Percentiles rank a stretch among this genome's conserved stretches.
phyloP scores from a whole-genome alignment of 2,797 vertebrate species.

The Pipistrellus kuhlii region DNA sequence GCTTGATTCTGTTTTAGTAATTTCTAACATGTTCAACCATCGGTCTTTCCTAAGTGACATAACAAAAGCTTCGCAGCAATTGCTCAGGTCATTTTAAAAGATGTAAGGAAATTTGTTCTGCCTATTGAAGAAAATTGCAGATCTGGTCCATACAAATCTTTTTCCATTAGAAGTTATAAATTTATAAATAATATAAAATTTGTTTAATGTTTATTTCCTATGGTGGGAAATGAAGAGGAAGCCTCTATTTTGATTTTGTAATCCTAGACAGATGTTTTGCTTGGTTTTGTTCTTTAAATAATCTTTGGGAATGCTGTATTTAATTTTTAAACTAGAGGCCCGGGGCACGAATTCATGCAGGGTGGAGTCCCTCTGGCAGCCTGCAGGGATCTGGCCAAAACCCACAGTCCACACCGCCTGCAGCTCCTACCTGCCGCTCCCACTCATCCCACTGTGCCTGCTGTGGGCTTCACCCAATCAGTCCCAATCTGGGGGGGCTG shows the following conservation, averaged over 20 bases:
- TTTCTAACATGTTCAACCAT: neutral
- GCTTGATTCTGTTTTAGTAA: conserved; percentile 9
- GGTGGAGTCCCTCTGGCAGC: too few relatives aligned
- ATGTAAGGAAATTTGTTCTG: conserved; percentile 45
- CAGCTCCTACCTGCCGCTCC: too few relatives aligned
- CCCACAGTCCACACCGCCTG: too few relatives aligned
- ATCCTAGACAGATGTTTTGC: neutral
- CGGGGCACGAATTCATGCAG: too few relatives aligned
- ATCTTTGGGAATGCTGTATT: too few relatives aligned
- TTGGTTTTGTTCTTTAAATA: too few relatives aligned
- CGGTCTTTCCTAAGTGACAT: conserved; percentile 20
- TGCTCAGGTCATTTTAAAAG: neutral
- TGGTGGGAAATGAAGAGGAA: neutral
- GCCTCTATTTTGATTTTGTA: neutral
- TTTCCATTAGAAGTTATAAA: conserved; percentile 37
- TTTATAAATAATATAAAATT: conserved; percentile 7
- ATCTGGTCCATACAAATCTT: conserved; percentile 19
- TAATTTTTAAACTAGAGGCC: too few relatives aligned
- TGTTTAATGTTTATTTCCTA: neutral
- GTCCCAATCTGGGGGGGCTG: too few relatives aligned
- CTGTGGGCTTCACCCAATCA: too few relatives aligned
- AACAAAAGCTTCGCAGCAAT: conserved; percentile 55
- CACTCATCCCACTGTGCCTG: too few relatives aligned
- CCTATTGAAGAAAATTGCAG: neutral
- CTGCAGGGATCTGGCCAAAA: too few relatives aligned